Evolutionary conservation across 1,140 invertebrate species (phyloP).

Genomic region (Tetragonula clypearis): DNA sequence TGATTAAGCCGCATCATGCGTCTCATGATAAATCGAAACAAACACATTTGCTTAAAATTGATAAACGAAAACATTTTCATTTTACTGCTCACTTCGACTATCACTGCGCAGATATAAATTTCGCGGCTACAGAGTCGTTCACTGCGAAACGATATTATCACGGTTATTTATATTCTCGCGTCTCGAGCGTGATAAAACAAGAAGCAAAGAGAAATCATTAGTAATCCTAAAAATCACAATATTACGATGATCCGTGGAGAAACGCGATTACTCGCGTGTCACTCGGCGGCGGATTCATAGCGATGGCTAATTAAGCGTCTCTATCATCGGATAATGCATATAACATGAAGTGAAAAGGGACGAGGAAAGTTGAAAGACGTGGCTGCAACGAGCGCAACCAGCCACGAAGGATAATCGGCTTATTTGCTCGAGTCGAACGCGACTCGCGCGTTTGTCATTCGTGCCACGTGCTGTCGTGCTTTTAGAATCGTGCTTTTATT

Average conservation of each 20-base stretch:
- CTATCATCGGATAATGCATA: conserved; percentile 21
- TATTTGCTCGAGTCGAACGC: conserved; percentile 39
- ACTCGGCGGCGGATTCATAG: conserved; percentile 18
- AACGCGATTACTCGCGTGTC: neutral
- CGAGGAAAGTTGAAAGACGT: conserved; percentile 7
- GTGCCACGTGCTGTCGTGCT: conserved; percentile 37
- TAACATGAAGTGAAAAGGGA: conserved; percentile 1
- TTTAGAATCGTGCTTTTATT: conserved; percentile 43
- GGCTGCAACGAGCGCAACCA: conserved; percentile 12
- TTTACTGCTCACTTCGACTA: no score
- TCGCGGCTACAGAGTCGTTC: no score
- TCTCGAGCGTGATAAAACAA: no score
- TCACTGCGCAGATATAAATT: no score
- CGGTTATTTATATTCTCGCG: neutral
- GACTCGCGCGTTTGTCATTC: conserved; percentile 50
- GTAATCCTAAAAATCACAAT: conserved; percentile 1
- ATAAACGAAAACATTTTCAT: no score
- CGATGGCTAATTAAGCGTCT: conserved; percentile 40
- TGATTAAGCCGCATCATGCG: no score
- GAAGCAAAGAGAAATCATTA: neutral
- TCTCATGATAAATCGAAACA: no score
- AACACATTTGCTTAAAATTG: no score
- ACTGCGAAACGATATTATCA: neutral
- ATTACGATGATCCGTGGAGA: neutral
- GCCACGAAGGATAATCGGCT: conserved; percentile 47